Percentiles rank a stretch among this genome's conserved stretches.
Conservation (phyloP, 2,113 vertebrate genomes). For the Fregetta grallaria region DNA sequence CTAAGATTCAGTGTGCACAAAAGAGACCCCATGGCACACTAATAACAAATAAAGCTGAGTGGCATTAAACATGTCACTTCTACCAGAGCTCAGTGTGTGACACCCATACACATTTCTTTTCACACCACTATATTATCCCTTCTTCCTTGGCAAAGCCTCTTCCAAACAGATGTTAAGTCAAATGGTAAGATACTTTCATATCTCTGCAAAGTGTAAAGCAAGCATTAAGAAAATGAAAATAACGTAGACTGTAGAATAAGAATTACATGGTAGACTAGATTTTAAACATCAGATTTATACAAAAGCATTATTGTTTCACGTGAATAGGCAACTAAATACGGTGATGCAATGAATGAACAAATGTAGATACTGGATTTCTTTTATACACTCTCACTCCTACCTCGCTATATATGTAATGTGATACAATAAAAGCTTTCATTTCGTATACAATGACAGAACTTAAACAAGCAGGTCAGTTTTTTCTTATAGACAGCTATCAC, state of each 20-base stretch:
- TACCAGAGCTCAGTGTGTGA: neutral
- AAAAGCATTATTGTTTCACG: conserved; percentile 25
- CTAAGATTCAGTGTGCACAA: neutral
- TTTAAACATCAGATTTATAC: conserved; percentile 11
- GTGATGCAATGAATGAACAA: conserved; percentile 49
- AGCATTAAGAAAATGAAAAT: conserved; percentile 7
- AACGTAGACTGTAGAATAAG: neutral
- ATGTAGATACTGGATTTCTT: conserved; percentile 44
- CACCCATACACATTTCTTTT: neutral
- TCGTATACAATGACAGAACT: neutral
- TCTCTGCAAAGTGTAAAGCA: neutral
- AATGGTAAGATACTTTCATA: neutral
- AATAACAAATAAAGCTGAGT: conserved; percentile 1
- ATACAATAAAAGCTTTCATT: conserved; percentile 65
- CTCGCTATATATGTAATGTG: conserved; percentile 41
- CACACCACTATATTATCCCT: neutral
- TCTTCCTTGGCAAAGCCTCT: neutral
- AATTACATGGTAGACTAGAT: neutral
- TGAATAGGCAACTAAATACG: conserved; percentile 53
- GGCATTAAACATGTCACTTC: neutral
- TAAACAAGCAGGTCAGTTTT: conserved; percentile 24
- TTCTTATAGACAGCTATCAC: neutral
- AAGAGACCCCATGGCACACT: neutral
- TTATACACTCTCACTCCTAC: neutral
- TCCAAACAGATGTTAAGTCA: neutral